Conservation (phyloP, 92 coral and sea anemone genomes). For the Hydrozoanthus gracilis region DNA sequence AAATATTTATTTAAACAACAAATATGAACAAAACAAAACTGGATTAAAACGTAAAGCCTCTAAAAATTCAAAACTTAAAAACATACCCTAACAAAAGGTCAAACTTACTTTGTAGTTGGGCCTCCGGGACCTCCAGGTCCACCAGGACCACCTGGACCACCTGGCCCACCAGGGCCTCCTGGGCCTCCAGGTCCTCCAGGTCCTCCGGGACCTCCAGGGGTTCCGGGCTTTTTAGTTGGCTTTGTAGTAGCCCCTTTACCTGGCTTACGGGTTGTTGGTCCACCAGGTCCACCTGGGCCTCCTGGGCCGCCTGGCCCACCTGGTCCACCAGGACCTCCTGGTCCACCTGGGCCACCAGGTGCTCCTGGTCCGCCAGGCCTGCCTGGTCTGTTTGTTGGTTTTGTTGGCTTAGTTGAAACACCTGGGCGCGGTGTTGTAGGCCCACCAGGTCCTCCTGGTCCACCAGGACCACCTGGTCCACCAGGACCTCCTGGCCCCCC, state of each 20-base stretch:
- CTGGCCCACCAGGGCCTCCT: conserved; percentile 62
- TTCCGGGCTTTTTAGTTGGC: conserved; percentile 39
- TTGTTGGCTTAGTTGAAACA: conserved; percentile 38
- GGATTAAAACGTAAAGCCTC: too few species aligned
- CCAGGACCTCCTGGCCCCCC: conserved; percentile 85
- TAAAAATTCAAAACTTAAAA: background rate
- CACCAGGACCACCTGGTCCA: conserved; percentile 75
- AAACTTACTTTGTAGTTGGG: conserved; percentile 53
- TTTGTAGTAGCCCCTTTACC: conserved; percentile 51
- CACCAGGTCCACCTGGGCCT: conserved; percentile 75
- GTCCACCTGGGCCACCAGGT: conserved; percentile 72
- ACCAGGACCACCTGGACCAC: conserved; percentile 79
- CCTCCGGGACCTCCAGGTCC: conserved; percentile 79
- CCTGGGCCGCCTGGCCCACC: conserved; percentile 91
- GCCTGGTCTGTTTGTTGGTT: conserved; percentile 74
- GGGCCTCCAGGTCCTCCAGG: conserved; percentile 78
- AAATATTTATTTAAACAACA: too few species aligned
- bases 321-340: conserved; percentile 41
- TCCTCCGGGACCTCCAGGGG: conserved; percentile 68
- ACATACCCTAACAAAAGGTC: background rate
- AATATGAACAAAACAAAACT: too few species aligned
- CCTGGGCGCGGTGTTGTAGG: conserved; percentile 57
- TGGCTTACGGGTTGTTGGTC: conserved; percentile 72
- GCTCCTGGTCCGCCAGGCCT: conserved; percentile 88
- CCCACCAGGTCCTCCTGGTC: conserved; percentile 82